Conservation (phyloP, 2,888 invertebrate species). For the Cephus runcator region DNA sequence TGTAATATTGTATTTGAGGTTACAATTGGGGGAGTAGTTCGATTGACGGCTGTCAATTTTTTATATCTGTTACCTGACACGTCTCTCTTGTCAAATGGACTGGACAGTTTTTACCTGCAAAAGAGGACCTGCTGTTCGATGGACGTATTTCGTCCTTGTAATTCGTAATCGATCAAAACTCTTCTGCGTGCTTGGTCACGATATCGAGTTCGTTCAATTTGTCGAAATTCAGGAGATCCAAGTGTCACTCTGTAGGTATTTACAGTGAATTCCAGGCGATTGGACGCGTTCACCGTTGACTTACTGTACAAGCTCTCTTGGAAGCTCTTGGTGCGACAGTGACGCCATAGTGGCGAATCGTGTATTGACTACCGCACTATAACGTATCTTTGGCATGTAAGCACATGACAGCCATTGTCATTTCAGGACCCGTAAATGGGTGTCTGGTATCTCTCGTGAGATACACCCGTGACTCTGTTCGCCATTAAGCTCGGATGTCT, state of each 20-base stretch:
- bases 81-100: neutral
- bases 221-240: neutral
- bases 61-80: neutral
- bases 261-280: neutral
- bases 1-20: neutral
- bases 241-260: neutral
- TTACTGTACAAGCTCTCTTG: neutral
- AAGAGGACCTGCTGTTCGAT: neutral
- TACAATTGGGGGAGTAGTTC: neutral
- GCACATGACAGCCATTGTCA: neutral
- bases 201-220: neutral
- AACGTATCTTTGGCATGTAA: neutral
- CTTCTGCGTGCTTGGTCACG: neutral
- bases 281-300: neutral
- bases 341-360: conserved; percentile 26
- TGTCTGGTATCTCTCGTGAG: neutral
- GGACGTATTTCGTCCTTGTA: neutral
- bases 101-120: neutral
- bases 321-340: neutral
- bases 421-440: neutral
- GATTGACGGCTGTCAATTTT: neutral
- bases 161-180: neutral
- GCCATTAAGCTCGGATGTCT: neutral
- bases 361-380: conserved; percentile 16
- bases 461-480: neutral